These are phyloP conservation scores for Passerina amoena DNA, from an alignment of 2,113 vertebrate species.

Conservation along the genomic window DNA sequence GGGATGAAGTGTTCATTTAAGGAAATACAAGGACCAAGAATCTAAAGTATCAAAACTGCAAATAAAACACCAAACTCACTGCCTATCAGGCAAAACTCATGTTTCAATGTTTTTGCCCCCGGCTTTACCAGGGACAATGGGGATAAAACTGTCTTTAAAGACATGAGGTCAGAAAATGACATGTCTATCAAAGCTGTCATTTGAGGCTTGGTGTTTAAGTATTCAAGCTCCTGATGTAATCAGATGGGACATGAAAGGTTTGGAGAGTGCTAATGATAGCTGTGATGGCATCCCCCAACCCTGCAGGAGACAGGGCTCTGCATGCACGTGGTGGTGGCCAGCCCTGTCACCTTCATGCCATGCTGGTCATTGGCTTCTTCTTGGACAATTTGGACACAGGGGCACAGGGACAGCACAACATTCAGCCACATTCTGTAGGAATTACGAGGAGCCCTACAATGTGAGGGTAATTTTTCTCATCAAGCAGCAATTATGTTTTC, in stretches of 20 bases:
- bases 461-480: not conserved
- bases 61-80: not conserved
- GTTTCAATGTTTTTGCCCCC: not conserved
- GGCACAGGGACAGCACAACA: not conserved
- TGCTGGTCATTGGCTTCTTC: not conserved
- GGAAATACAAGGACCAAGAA: not conserved
- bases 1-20: not conserved
- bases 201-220: not conserved
- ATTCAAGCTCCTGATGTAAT: not conserved
- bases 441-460: not conserved
- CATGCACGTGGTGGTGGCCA: rapidly evolving
- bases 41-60: not conserved
- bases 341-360: rapidly evolving
- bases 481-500: not conserved
- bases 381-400: not conserved
- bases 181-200: not conserved
- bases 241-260: not conserved
- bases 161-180: not conserved
- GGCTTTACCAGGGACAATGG: not conserved
- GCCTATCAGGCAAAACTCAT: not conserved
- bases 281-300: not conserved
- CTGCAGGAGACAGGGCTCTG: not conserved
- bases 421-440: not conserved
- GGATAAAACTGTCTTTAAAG: not conserved
- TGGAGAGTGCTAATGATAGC: not conserved